A percentile compares a stretch with the other conserved stretches of the same genome.
Conservation (phyloP, 1,140 invertebrate species). For the Drosophila ironensis region DNA sequence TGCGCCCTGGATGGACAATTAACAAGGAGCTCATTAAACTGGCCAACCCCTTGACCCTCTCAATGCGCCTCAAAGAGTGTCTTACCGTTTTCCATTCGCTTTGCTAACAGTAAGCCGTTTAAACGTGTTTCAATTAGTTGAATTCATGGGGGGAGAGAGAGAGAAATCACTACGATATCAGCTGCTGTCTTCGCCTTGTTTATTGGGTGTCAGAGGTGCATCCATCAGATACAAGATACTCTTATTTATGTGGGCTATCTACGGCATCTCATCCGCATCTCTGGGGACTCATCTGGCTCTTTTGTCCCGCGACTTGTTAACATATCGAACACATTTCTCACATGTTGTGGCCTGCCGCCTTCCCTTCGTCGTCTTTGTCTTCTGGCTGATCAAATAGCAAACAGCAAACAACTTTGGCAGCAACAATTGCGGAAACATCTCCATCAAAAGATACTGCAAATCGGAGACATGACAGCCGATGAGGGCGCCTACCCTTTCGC, state of each 20-base stretch:
- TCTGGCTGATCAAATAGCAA: slow-evolving; percentile 7
- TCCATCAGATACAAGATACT: slow-evolving; percentile 29
- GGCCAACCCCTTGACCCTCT: background rate
- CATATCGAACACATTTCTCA: slow-evolving; percentile 55
- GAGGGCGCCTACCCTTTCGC: slow-evolving; percentile 42
- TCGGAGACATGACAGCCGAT: slow-evolving; percentile 68
- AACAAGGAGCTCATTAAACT: slow-evolving; percentile 33
- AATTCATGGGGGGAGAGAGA: too few species aligned
- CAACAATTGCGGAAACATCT: slow-evolving; percentile 35
- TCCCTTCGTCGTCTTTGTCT: background rate
- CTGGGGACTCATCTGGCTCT: slow-evolving; percentile 13
- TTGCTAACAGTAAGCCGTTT: too few species aligned
- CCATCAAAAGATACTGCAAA: slow-evolving; percentile 37
- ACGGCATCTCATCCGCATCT: slow-evolving; percentile 24
- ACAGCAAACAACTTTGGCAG: background rate
- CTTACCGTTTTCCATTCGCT: background rate
- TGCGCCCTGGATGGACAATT: slow-evolving; percentile 30
- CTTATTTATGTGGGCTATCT: slow-evolving; percentile 60
- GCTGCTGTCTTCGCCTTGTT: slow-evolving; percentile 33
- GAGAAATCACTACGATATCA: slow-evolving; percentile 8
- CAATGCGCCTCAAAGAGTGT: too few species aligned
- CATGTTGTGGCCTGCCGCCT: slow-evolving; percentile 20
- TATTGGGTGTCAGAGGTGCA: slow-evolving; percentile 48
- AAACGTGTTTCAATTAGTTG: too few species aligned
- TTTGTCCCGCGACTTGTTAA: slow-evolving; percentile 55